Base-by-base conservation (phyloP, 2,888 invertebrate genomes). In the Tiphia femorata region DNA sequence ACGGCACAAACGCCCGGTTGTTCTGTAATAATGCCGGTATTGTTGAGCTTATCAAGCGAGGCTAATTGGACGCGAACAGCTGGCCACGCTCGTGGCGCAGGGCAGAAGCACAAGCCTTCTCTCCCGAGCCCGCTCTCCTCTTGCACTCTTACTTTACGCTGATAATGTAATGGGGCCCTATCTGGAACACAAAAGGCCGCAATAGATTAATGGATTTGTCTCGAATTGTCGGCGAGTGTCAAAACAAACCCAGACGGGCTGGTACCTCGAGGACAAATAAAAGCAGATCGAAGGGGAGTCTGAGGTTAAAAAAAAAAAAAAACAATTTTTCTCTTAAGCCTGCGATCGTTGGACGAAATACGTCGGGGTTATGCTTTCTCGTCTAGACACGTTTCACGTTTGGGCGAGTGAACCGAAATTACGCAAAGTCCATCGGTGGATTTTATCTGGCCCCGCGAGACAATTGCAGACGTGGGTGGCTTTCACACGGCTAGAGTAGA, bases 1-100 rank as follows among this genome's bases (percentile, higher is more conserved):
- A 64, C 59, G 54, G 67, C 66, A 75, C 73, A 73, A 73, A 69
- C 64, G 68, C 64, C 62, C 68, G 70, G 71, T 78, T 80, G 75
- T 76, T 77, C 77, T 72, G 75, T 73, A 80, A 81, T 81, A 82
- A 80, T 76, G 76, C 75, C 69, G 78, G 79, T 79, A 80, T 81
- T 81, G 80, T 81, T 78, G 77, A 81, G 82, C 79, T 81, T 81
- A 82, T 82, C 80, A 81, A 81, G 79, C 74, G 79, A 78, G 75
- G 80, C 80, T 82, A 82, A 82, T 82, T 82, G 80, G 76, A 80
- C 71, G 75, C 78, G 77, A 80, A 80, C 82, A 82, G 82, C 80
- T 81, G 82, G 53, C 73, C 76, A 78, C 52, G 57, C 62, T 61
- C 62, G 58, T 62, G 52, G 59, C 53, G 58, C 62, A 60, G 58